Percentiles rank a stretch among this genome's conserved stretches.
Conservation (phyloP, 2,797 vertebrate genomes). For the Cuniculus paca region DNA sequence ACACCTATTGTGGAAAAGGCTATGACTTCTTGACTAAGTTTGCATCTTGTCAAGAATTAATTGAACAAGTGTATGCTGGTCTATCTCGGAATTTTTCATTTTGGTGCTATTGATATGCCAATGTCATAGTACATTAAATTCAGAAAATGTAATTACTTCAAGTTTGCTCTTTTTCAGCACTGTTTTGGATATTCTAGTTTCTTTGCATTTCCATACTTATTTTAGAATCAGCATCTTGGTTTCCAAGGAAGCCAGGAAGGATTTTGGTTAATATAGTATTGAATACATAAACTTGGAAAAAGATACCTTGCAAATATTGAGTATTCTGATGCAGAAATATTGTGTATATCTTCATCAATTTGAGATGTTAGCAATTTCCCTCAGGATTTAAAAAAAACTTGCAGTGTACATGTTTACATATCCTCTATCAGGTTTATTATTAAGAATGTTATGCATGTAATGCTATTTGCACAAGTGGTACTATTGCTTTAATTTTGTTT, state of each 20-base stretch:
- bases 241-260: not conserved
- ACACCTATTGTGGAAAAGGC: not conserved
- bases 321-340: not conserved
- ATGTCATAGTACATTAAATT: not conserved
- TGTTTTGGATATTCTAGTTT: not conserved
- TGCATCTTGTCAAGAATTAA: not conserved
- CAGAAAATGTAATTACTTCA: not conserved
- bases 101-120: not conserved
- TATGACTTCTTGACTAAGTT: not conserved
- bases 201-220: not conserved
- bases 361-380: not conserved
- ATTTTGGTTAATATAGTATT: not conserved
- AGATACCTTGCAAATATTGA: not conserved
- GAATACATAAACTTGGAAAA: not conserved
- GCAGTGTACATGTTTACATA: not conserved
- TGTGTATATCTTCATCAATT: not conserved
- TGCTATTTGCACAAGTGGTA: not conserved
- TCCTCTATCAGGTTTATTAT: not conserved
- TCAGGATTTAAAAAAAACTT: not conserved
- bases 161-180: not conserved
- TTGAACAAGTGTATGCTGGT: not conserved
- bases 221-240: not conserved
- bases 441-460: not conserved
- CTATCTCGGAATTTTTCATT: not conserved
- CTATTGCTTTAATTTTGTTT: not conserved